Conservation (phyloP, 2,888 invertebrate species). For the Hypena proboscidalis region DNA sequence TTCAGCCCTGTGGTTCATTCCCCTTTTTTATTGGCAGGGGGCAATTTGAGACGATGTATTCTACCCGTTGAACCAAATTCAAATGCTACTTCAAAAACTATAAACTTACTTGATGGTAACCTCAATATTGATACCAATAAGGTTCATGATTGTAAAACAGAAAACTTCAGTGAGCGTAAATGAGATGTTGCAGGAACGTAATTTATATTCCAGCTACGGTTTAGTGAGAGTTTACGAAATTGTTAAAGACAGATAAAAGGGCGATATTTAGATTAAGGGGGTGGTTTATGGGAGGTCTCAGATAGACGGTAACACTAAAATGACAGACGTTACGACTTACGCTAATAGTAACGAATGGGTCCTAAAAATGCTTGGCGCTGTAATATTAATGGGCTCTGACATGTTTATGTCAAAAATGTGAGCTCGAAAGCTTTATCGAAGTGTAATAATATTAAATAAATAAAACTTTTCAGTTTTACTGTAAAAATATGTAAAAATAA, state of each 20-base stretch:
- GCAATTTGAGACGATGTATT: constrained; percentile 82
- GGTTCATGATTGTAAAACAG: constrained; percentile 32
- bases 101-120: constrained; percentile 12
- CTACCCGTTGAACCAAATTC: constrained; percentile 63
- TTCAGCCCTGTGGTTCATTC: constrained; percentile 75
- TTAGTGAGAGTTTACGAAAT: constrained; percentile 83
- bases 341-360: constrained; percentile 72
- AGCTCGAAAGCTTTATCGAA: too few species aligned
- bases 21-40: constrained; percentile 83
- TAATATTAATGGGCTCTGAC: constrained; percentile 30
- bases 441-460: too few species aligned
- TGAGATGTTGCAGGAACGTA: constrained; percentile 57
- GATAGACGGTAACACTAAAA: constrained; percentile 62
- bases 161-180: constrained; percentile 34
- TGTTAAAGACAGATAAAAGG: constrained; percentile 84
- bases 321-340: constrained; percentile 70
- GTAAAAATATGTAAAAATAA: background rate
- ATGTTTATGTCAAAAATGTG: constrained; percentile 34
- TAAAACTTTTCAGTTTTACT: background rate
- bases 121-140: constrained; percentile 40
- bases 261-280: constrained; percentile 79
- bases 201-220: constrained; percentile 82
- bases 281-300: constrained; percentile 76
- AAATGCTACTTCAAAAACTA: constrained; percentile 28
- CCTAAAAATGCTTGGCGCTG: constrained; percentile 49